phyloP scores from a whole-genome alignment of 2,113 vertebrate species.

The Ibidorhyncha struthersii region DNA sequence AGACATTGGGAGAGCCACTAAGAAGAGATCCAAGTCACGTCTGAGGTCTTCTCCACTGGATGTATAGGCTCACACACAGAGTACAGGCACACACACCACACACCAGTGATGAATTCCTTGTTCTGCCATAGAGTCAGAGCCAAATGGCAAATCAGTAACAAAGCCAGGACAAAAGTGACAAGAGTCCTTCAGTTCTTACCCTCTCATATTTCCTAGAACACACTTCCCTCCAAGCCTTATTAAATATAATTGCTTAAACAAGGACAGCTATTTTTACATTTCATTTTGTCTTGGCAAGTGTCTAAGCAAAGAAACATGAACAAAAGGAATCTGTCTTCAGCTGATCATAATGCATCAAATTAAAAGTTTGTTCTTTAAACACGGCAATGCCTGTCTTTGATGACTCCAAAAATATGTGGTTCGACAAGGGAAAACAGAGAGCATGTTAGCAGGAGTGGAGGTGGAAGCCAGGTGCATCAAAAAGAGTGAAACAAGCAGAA shows the following conservation, averaged over 20 bases:
- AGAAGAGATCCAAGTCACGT: background rate
- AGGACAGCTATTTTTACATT: constrained; percentile 26
- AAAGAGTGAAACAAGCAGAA: background rate
- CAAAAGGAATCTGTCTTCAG: constrained; percentile 4
- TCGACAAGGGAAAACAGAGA: background rate
- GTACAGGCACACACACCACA: background rate
- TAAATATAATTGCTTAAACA: background rate
- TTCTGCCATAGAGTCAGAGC: background rate
- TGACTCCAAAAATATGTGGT: background rate
- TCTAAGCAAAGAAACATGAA: constrained; percentile 14
- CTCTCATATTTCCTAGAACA: background rate
- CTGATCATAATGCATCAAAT: constrained; percentile 2
- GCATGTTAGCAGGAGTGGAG: background rate
- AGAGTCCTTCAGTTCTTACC: background rate
- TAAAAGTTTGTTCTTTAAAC: constrained; percentile 31
- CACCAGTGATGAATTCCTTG: background rate
- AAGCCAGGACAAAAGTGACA: background rate
- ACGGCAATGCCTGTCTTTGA: background rate
- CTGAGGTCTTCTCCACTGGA: background rate
- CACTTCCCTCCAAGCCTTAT: background rate
- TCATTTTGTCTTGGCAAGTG: background rate
- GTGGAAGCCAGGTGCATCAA: background rate
- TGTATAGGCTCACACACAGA: background rate
- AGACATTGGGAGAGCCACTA: background rate
- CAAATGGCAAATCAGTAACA: background rate